Base-by-base conservation (phyloP, 2,113 vertebrate genomes). In the Castor canadensis region DNA sequence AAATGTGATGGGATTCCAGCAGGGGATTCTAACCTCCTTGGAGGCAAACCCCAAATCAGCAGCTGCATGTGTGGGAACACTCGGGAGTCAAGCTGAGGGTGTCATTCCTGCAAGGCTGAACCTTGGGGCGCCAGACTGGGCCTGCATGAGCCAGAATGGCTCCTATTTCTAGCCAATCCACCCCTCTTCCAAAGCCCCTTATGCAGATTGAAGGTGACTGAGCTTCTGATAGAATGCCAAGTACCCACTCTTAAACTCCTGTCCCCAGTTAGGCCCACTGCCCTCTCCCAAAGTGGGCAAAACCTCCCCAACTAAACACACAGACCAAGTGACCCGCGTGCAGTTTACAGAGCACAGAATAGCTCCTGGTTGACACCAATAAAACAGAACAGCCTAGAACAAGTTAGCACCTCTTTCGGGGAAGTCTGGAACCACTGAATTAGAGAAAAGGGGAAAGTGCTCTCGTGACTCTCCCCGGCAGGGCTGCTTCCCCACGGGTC, bases 391-490 rank as follows among this genome's bases (percentile, higher is more conserved):
- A 17, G 38, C 58, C 40, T 26, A 16, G 83, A 90, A 52, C 85
- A 66, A 79, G 73, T 67, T 35, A 73, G 83, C 89, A 54, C 60
- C 87, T 69, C 79, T 38, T 88, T 43, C 43, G 49, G 89, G 67
- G 76, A 90, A 72, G 62, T 82, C 87, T 83, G 89, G 86, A 88
- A 81, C 26, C 54, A 43, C 60, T 77, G 73, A 84, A 84, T 91
- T 81, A 76, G 75, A 84, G 84, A 62, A 52, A 71, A 16, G 22
- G 28, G 30, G 38, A 60, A 71, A 71, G 35, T 38, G 62, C 28
- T 73, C 62, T n/a, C n/a, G n/a, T n/a, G n/a, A n/a, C n/a, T n/a
- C n/a, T n/a, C n/a, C n/a, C n/a, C n/a, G n/a, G n/a, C n/a, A n/a
- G n/a, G n/a, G n/a, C n/a, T n/a, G n/a, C n/a, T n/a, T n/a, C n/a